Base-by-base conservation (phyloP, 2,113 vertebrate genomes). In the Craseonycteris thonglongyai region DNA sequence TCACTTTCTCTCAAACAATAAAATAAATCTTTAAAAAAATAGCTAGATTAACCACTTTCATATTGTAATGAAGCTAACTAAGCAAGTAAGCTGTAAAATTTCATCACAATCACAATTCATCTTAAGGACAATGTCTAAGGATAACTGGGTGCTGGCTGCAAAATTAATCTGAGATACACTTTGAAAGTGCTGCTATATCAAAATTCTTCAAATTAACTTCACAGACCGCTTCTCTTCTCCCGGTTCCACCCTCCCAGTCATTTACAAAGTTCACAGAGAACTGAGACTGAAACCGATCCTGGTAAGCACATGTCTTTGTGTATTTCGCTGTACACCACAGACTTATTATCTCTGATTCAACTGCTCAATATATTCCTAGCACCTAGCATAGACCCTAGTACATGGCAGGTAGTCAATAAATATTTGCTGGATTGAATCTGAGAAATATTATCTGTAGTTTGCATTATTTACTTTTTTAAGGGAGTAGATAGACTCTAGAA, bases 31-130 rank as follows among this genome's bases (percentile, higher is more conserved):
- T 58, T 28, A 49, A 75, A 58, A 45, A 58, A n/a, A 79, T 45
- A 75, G n/a, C 47, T 89, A 28, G 30, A 90, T 72, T 88, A 91
- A 76, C 51, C 66, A 92, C 61, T 95, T 97, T 90, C 94, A 38
- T 80, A 56, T 54, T 72, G 76, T 81, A 93, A 96, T 94, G 90
- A 98, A 97, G 76, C 56, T 82, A 96, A 97, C 56, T 82, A 96
- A 97, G 86, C 26, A 97, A 97, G 98, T 90, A 97, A 96, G 15
- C 47, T 95, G 51, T 76, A 94, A 94, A 97, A 96, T 96, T 71
- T 95, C 93, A 97, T 90, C 66, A 66, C 40, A 93, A 92, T 49
- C 69, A 87, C 72, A 96, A 90, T 95, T 97, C 76, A 89, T 76
- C 94, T 90, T 95, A 90, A 68, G 56, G 74, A 92, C 87, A 94